Base-by-base conservation (phyloP, 92 coral and sea anemone species). In the Plumapathes pennacea region DNA sequence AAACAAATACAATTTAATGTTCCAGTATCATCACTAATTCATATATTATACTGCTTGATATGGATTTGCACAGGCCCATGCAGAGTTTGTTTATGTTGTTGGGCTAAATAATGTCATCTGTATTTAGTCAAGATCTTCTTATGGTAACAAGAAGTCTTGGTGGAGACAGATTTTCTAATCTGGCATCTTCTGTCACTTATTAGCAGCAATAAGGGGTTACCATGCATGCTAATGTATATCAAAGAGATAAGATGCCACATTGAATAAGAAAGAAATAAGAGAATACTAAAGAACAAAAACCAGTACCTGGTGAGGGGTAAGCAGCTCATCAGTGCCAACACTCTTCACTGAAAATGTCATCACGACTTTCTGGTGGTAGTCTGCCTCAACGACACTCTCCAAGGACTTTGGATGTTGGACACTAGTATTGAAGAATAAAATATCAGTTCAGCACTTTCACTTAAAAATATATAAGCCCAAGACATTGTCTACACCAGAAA, bases 271-370 rank as follows among this genome's bases (percentile, higher is more conserved):
- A 6, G 20, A 44, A 14, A 14, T n/a, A n/a, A n/a, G n/a, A n/a
- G n/a, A n/a, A n/a, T n/a, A n/a, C n/a, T n/a, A n/a, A n/a, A n/a
- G n/a, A n/a, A n/a, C n/a, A n/a, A n/a, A n/a, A n/a, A n/a, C n/a
- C n/a, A n/a, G n/a, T 66, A 84, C 91, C 87, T 91, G 97, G 62
- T 91, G 97, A 46, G 97, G 96, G 10, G 96, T 83, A 38, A 91
- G 81, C 14, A 88, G 73, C 38, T 91, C 90, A 24, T 81, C 90
- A 63, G 86, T 59, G 23, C 81, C 65, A 4, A 28, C 66, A 34
- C 95, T 85, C 78, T 85, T 88, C 47, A 91, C 44, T 30, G 85
- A 70, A 63, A 91, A 91, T 25, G 67, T 88, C 97, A 91, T 91
- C 24, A 89, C 77, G 11, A 91, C 90, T 38, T 86, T 87, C 61